Percentiles rank a stretch among this genome's conserved stretches.
Conservation (phyloP, 2,113 vertebrate species). For the Bos indicus region DNA sequence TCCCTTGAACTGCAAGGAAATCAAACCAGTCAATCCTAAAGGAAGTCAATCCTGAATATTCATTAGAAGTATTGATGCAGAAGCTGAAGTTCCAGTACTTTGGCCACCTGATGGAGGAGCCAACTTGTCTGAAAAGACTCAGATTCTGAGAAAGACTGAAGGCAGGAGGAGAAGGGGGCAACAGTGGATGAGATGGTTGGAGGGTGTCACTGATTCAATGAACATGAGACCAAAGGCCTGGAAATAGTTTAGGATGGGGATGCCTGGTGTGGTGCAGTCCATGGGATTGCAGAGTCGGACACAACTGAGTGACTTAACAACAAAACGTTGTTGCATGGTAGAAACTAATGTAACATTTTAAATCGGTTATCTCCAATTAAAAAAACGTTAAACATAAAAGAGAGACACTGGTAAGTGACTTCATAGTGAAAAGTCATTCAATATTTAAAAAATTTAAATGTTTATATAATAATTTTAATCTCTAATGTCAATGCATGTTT, state of each 20-base stretch:
- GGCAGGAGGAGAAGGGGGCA: neutral
- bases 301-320: neutral
- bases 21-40: neutral
- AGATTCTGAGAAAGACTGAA: neutral
- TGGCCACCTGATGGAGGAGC: neutral
- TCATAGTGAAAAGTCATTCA: neutral
- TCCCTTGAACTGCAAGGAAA: neutral
- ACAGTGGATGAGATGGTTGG: neutral
- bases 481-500: neutral
- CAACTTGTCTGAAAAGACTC: neutral
- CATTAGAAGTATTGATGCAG: neutral
- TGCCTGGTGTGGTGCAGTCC: neutral
- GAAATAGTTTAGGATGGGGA: neutral
- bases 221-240: neutral
- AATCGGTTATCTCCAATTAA: neutral
- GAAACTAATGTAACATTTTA: neutral
- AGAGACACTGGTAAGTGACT: neutral
- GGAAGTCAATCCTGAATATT: neutral
- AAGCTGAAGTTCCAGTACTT: neutral
- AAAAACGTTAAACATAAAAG: neutral
- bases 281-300: neutral
- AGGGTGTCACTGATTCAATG: neutral
- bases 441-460: neutral
- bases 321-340: neutral
- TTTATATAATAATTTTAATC: neutral